These are phyloP conservation scores for Charina bottae DNA, from an alignment of 2,113 vertebrate genomes.

Conservation along the genomic window DNA sequence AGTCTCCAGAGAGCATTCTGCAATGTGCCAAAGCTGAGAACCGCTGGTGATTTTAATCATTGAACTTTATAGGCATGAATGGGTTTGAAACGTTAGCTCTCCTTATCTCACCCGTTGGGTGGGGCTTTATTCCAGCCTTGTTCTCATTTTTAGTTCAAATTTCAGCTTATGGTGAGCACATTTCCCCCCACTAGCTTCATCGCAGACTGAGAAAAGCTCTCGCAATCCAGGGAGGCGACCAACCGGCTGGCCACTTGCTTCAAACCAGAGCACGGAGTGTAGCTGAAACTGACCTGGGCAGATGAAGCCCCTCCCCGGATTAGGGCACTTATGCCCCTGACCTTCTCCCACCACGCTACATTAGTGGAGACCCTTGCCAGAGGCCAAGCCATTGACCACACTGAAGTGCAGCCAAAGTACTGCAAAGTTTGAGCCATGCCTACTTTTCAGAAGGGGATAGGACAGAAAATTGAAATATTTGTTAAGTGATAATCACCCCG, in stretches of 20 bases:
- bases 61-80: constrained; percentile 14
- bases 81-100: constrained; percentile 3
- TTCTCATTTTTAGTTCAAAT: constrained; percentile 29
- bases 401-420: neutral
- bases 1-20: neutral
- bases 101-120: neutral
- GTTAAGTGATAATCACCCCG: neutral
- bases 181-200: neutral
- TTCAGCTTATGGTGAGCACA: neutral
- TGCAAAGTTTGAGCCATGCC: neutral
- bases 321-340: neutral
- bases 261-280: too few species aligned
- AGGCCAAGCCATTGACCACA: neutral
- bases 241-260: neutral
- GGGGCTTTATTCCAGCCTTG: constrained; percentile 11
- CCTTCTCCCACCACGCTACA: neutral
- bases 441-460: neutral
- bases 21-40: neutral
- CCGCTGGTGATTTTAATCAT: constrained; percentile 8
- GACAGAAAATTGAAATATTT: neutral
- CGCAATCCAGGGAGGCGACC: neutral
- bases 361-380: neutral
- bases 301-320: neutral
- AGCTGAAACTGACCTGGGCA: neutral
- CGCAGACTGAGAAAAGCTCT: neutral